Evolutionary conservation across 2,797 vertebrate species (phyloP).

Genomic region (Echiichthys vipera): DNA sequence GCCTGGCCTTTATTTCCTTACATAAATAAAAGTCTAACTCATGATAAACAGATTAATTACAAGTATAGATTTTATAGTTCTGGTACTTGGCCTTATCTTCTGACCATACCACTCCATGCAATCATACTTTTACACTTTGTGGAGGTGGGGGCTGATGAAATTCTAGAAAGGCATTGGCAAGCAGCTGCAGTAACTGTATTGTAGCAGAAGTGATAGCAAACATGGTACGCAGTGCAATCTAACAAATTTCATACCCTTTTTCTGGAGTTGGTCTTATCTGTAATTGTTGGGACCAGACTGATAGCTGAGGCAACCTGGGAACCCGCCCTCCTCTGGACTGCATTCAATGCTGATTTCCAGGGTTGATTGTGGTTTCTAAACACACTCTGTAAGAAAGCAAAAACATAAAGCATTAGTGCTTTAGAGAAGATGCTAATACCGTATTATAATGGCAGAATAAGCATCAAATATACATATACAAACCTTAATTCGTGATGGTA

Average conservation of each 20-base stretch:
- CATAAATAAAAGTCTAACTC: not conserved
- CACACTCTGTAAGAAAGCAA: slow-evolving; percentile 80
- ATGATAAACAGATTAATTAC: not conserved
- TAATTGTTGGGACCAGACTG: slow-evolving; percentile 59
- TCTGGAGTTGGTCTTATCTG: slow-evolving; percentile 63
- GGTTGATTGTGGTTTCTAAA: slow-evolving; percentile 88
- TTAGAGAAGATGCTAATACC: not conserved
- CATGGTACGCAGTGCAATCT: not conserved
- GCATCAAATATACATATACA: slow-evolving; percentile 52
- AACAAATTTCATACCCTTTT: slow-evolving; percentile 86
- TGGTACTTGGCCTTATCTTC: not conserved
- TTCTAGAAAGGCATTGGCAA: not conserved
- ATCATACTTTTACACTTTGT: not conserved
- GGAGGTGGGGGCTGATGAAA: not conserved
- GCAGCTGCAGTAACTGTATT: not conserved
- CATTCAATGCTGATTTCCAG: slow-evolving; percentile 86
- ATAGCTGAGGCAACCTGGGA: slow-evolving; percentile 44
- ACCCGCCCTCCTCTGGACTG: slow-evolving; percentile 82
- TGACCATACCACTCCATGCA: not conserved
- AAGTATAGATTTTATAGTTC: not conserved
- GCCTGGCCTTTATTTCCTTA: not conserved
- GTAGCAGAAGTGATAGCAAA: slow-evolving; percentile 7
- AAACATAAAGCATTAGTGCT: not conserved
- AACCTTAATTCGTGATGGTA: slow-evolving; percentile 89
- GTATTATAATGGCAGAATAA: not conserved